Conservation (phyloP, 2,113 vertebrate species). For the Pyrgilauda ruficollis region DNA sequence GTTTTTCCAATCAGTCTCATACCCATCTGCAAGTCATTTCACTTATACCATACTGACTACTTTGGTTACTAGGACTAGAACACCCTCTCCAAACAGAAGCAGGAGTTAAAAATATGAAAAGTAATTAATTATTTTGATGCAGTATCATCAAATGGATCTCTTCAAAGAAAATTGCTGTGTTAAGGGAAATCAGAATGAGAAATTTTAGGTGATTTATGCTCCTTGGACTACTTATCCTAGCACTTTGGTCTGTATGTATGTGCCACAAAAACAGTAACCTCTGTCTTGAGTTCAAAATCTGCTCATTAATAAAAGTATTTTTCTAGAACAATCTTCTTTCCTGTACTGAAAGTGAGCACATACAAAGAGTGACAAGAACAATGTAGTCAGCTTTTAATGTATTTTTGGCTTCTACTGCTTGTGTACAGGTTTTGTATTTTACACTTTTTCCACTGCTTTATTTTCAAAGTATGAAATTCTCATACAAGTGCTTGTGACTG, state of each 20-base stretch:
- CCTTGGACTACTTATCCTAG: neutral
- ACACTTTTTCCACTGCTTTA: neutral
- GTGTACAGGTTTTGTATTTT: neutral
- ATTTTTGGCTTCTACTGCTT: neutral
- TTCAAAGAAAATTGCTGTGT: neutral
- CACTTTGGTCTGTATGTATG: neutral
- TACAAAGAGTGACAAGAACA: neutral
- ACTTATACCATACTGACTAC: neutral
- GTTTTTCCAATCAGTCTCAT: neutral
- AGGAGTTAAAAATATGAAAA: neutral
- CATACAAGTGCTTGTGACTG: neutral
- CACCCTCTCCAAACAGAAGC: neutral
- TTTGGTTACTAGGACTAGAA: neutral
- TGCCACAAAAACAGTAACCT: neutral
- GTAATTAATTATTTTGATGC: neutral
- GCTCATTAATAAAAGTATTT: neutral
- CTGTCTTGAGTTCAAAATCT: neutral
- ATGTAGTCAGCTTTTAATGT: neutral
- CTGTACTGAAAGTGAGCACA: rapidly evolving
- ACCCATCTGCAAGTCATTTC: neutral
- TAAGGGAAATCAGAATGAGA: neutral
- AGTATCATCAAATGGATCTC: neutral
- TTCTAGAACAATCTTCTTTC: neutral
- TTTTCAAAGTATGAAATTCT: neutral
- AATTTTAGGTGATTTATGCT: neutral